Conservation (phyloP, 2,113 vertebrate species). For the Mesoclemmys tuberculata region DNA sequence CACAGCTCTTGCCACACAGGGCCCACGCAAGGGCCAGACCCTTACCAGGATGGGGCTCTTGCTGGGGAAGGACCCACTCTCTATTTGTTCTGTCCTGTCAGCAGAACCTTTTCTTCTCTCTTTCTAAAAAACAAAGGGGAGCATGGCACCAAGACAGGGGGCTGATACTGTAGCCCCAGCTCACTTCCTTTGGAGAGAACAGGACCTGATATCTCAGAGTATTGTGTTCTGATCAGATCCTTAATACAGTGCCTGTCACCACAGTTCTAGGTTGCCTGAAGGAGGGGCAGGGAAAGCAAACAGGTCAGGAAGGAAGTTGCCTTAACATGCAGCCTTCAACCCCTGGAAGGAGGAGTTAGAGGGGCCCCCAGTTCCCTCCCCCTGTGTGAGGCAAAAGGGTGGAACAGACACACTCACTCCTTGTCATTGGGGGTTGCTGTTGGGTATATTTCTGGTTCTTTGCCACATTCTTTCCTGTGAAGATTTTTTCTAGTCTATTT, state of each 20-base stretch:
- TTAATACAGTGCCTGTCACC: background rate
- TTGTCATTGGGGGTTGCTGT: background rate
- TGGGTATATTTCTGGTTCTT: conserved; percentile 16
- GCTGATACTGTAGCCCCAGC: background rate
- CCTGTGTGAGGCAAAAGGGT: background rate
- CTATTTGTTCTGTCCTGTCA: background rate
- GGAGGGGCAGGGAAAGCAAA: background rate
- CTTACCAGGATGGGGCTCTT: background rate
- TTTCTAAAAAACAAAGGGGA: background rate
- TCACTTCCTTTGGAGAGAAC: background rate
- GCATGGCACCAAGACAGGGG: background rate
- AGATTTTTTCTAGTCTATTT: background rate
- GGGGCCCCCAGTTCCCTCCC: background rate
- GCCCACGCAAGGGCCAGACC: background rate
- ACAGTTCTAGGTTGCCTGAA: background rate
- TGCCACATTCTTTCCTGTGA: background rate
- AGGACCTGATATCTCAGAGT: background rate
- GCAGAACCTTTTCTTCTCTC: background rate
- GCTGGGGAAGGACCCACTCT: background rate
- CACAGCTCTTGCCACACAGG: background rate
- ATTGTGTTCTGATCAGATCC: background rate
- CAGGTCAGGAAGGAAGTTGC: background rate
- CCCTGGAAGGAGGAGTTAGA: background rate
- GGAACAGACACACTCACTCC: background rate
- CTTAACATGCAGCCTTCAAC: background rate